Evolutionary conservation across 2,797 vertebrate genomes (phyloP), one percentile per base, ranked within the genome.

Genomic region (Borostomias antarcticus): DNA sequence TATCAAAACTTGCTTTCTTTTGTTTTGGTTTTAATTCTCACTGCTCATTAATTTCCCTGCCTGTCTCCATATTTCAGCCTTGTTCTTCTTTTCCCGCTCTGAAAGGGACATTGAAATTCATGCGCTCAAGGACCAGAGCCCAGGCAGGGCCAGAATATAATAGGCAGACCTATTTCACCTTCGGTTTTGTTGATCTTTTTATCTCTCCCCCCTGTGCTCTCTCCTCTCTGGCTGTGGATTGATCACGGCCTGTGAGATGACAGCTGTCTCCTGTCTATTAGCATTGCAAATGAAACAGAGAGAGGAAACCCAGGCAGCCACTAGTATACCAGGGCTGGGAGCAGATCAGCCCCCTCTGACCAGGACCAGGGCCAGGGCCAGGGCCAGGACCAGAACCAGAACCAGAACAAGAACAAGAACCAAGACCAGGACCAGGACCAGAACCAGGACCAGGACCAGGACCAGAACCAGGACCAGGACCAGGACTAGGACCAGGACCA

Each of bases 261-360:
- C 91, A 92, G 90, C 89, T 92, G 91, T 87, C 89, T 85, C 83
- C 81, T 71, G 74, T 3, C 68, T 70, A 92, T 92, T 91, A 88
- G 89, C 88, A 92, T 86, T 92, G 88, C 88, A 92, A 91, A 93
- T 92, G 72, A 88, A 77, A 59, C 1, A n/a, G 77, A 71, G 62
- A 68, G 80, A 25, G 57, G 69, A 76, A 69, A 73, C 70, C 75
- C 25, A 35, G 53, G 61, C 11, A 74, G 28, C 68, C 35, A 51
- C 48, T 72, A 68, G 67, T 53, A 62, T 66, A 70, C 32, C 23
- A n/a, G n/a, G 15, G 11, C 50, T 29, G 63, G 37, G 25, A 2
- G 30, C 7, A 35, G 66, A 58, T 37, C 60, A 59, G 35, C 62
- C 74, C 62, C 74, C 65, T 58, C 58, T 54, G 1, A 11, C 54